Conservation (phyloP, 2,888 invertebrate species). For the Trimorus sp. region DNA sequence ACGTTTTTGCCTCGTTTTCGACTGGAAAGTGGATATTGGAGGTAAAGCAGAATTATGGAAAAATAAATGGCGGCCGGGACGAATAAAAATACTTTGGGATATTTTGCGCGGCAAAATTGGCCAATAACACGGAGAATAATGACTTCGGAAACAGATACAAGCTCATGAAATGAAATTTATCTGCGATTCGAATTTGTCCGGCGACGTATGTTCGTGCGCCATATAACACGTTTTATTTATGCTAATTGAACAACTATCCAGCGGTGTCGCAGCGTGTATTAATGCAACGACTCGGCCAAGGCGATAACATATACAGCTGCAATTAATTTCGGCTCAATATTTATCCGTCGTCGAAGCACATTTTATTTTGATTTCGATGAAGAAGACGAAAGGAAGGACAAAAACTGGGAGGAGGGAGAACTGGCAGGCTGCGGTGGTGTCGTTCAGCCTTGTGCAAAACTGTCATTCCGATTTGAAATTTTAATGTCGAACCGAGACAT, state of each 20-base stretch:
- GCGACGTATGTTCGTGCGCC: constrained; percentile 60
- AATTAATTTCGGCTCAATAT: constrained; percentile 65
- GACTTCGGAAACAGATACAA: constrained; percentile 63
- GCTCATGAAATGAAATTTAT: constrained; percentile 65
- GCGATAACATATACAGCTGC: constrained; percentile 63
- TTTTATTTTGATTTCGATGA: constrained; percentile 56
- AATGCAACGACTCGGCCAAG: constrained; percentile 63
- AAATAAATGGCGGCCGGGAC: constrained; percentile 37
- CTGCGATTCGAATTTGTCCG: constrained; percentile 65
- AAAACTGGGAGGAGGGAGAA: constrained; percentile 17
- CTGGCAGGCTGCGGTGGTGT: constrained; percentile 11
- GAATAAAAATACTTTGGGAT: constrained; percentile 52
- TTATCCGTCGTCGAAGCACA: constrained; percentile 60
- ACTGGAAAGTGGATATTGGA: constrained; percentile 10
- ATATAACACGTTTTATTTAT: constrained; percentile 67
- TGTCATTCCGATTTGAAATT: constrained; percentile 52
- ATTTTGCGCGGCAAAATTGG: constrained; percentile 57
- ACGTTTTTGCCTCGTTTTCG: neutral
- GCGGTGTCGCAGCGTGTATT: constrained; percentile 67
- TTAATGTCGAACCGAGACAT: constrained; percentile 39
- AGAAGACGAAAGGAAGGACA: constrained; percentile 35
- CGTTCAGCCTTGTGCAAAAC: constrained; percentile 51
- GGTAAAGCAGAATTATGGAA: constrained; percentile 33
- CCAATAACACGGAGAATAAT: constrained; percentile 62
- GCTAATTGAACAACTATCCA: constrained; percentile 68